Base-by-base conservation (phyloP, 1,140 invertebrate species). In the Brachionus sp. region DNA sequence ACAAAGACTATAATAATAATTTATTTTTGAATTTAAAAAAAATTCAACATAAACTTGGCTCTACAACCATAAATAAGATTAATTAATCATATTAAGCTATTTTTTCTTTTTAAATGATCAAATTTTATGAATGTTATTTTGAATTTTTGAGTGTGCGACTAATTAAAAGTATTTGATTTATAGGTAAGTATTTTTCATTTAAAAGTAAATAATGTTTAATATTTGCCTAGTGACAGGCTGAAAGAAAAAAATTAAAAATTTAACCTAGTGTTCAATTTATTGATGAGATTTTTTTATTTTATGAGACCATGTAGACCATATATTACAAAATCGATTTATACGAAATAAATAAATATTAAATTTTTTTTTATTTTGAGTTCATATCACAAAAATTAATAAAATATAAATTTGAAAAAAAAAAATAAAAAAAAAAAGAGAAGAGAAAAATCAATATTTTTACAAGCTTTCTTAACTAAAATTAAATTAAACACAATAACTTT, bases 401-500 rank as follows among this genome's bases (percentile, higher is more conserved):
- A 57, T 53, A 19, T 57, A 57, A 57, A 57, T 57, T 57, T 19
- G 50, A 57, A 23, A 57, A 57, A 53, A 53, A 53, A 53, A 53
- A 53, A 53, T 10, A n/a, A 3, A 12, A 50, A 25, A 57, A 53
- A 57, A 57, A 57, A 57, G 16, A 57, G 50, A 25, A 19, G 19
- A 57, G 50, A 57, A 57, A 57, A 57, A 57, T 57, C 50, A 57
- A 57, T 57, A 57, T 57, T 57, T 57, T 57, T 57, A 57, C 50
- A 57, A 57, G 50, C 50, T 57, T 57, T 57, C 50, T 57, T 57
- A 57, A 57, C 50, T 57, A 57, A 57, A 57, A 57, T 57, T 57
- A 57, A 57, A 57, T 57, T 57, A 57, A 57, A 57, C 50, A 57
- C 50, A 57, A 57, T 19, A 57, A 19, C 50, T 57, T 57, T 9